phyloP scores from a whole-genome alignment of 2,113 vertebrate species.

The Callopanchax toddi region DNA sequence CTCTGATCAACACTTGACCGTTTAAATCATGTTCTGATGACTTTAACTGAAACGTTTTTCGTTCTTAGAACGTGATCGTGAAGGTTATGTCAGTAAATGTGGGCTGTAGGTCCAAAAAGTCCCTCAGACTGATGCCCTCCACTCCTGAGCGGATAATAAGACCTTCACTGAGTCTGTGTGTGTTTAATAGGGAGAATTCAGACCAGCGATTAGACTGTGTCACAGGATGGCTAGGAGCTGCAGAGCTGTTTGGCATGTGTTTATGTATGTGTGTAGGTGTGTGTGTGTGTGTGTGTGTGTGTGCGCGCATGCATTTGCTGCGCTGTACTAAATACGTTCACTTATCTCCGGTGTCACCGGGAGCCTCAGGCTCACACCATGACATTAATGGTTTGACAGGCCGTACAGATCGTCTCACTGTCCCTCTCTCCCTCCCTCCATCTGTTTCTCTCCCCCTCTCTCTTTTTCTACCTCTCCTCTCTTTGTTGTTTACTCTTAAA shows the following conservation, averaged over 20 bases:
- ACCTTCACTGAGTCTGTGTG: neutral
- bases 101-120: neutral
- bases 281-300: neutral
- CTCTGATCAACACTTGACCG: neutral
- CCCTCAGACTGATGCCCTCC: neutral
- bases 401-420: constrained; percentile 50
- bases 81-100: neutral
- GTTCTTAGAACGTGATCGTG: neutral
- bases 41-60: neutral
- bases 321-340: constrained; percentile 50
- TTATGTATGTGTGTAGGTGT: neutral
- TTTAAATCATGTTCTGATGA: neutral
- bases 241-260: neutral
- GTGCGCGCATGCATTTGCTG: neutral
- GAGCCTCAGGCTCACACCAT: constrained; percentile 52
- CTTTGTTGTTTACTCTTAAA: neutral
- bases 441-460: constrained; percentile 41
- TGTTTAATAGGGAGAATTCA: constrained; percentile 7
- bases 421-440: constrained; percentile 41
- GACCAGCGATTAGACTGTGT: constrained; percentile 3
- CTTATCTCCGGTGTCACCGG: constrained; percentile 48
- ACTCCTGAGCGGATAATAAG: constrained; percentile 8
- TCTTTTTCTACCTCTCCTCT: constrained; percentile 19
- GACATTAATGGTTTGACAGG: constrained; percentile 68
- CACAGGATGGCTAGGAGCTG: neutral